Evolutionary conservation across 2,113 vertebrate genomes (phyloP).

Genomic region (Anseranas semipalmata): DNA sequence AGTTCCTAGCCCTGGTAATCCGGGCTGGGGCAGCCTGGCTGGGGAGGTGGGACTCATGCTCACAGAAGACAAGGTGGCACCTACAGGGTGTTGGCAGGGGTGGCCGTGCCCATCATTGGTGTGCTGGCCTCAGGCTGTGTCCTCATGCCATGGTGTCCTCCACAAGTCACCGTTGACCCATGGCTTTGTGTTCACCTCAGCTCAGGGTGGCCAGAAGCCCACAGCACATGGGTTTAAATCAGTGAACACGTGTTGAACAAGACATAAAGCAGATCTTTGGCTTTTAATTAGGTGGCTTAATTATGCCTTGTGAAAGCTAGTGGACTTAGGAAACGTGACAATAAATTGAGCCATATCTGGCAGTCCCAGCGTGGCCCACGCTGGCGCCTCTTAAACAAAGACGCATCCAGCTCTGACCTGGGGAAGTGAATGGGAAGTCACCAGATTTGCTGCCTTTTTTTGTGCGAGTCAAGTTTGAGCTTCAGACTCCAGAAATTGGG

Average conservation of each 20-base stretch:
- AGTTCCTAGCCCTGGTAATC: not conserved
- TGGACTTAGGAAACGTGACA: not conserved
- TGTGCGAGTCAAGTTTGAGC: not conserved
- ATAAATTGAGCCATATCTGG: not conserved
- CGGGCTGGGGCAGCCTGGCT: not conserved
- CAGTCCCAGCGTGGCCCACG: not conserved
- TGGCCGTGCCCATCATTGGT: accelerated
- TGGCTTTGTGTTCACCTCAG: not conserved
- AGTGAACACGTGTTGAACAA: not conserved
- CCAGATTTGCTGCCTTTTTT: not conserved
- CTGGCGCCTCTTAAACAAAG: not conserved
- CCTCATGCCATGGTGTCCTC: accelerated
- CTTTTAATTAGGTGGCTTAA: not conserved
- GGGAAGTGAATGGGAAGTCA: not conserved
- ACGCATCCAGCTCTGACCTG: not conserved
- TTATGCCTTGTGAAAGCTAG: not conserved
- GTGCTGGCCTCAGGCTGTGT: not conserved
- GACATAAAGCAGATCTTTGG: not conserved
- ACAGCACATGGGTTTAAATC: too few relatives aligned
- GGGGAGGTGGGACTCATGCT: not conserved
- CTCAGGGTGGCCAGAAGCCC: not conserved
- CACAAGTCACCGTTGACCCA: not conserved
- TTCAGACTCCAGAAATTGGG: not conserved
- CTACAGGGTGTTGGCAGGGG: not conserved
- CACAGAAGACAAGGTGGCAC: not conserved